phyloP scores from a whole-genome alignment of 2,797 vertebrate genomes.

The Acipenser transmontanus region DNA sequence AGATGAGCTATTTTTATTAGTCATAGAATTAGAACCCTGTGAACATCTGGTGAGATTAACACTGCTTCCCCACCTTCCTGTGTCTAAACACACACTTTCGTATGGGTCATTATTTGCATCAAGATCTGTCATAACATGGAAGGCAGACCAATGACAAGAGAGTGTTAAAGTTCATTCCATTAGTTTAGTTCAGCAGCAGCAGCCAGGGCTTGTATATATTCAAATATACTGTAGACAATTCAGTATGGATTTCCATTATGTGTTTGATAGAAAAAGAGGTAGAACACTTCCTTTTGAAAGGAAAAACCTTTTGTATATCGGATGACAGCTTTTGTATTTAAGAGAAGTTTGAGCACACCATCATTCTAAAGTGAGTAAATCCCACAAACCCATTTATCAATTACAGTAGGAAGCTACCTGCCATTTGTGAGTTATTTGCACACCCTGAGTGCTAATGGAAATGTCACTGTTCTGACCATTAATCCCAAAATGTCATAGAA shows the following conservation, averaged over 20 bases:
- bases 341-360: constrained; percentile 18
- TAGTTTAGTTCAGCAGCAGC: too few relatives aligned
- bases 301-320: constrained; percentile 9
- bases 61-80: too few relatives aligned
- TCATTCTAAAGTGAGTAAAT: constrained; percentile 29
- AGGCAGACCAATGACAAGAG: too few relatives aligned
- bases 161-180: too few relatives aligned
- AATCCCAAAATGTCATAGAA: constrained; percentile 46
- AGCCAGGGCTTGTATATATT: too few relatives aligned
- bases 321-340: constrained; percentile 24
- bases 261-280: background rate
- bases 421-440: constrained; percentile 51
- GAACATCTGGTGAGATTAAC: too few relatives aligned
- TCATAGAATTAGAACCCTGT: too few relatives aligned
- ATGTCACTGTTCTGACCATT: constrained; percentile 43
- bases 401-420: constrained; percentile 57
- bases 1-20: too few relatives aligned
- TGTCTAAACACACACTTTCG: too few relatives aligned
- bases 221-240: background rate
- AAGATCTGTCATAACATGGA: too few relatives aligned
- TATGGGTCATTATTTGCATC: too few relatives aligned
- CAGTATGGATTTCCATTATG: background rate
- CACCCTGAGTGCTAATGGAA: constrained; percentile 48
- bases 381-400: constrained; percentile 42
- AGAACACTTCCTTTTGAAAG: background rate